Conservation (phyloP, 1,140 invertebrate species). For the Brachystomella parvula region DNA sequence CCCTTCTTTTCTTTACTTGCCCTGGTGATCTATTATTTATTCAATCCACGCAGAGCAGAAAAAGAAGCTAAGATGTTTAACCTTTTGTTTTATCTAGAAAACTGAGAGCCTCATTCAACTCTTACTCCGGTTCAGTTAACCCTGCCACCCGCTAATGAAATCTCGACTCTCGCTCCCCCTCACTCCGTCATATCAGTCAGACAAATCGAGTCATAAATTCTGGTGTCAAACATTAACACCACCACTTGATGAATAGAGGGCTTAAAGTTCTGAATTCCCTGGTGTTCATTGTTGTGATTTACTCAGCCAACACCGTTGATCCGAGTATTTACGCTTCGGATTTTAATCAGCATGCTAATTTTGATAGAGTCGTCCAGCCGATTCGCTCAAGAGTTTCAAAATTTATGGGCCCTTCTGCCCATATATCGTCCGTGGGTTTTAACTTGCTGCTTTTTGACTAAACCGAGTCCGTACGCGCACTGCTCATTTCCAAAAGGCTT, state of each 20-base stretch:
- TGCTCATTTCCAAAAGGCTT: too few species aligned
- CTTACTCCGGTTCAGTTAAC: too few species aligned
- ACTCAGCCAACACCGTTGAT: background rate
- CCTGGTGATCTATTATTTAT: slow-evolving; percentile 7
- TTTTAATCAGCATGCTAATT: slow-evolving; percentile 38
- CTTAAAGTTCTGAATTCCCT: too few species aligned
- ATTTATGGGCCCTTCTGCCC: background rate
- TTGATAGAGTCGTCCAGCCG: slow-evolving; percentile 7
- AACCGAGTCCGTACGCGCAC: too few species aligned
- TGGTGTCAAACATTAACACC: slow-evolving; percentile 15
- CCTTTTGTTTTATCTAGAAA: background rate
- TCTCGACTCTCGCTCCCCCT: slow-evolving; percentile 5
- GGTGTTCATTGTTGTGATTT: too few species aligned
- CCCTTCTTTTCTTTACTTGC: background rate
- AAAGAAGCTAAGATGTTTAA: background rate
- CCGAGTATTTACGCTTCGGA: too few species aligned
- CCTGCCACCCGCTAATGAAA: too few species aligned
- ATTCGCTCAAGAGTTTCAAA: slow-evolving; percentile 9
- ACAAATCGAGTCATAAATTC: slow-evolving; percentile 33
- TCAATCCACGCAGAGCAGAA: background rate
- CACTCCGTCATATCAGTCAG: slow-evolving; percentile 16
- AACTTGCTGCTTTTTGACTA: too few species aligned
- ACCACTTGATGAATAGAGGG: too few species aligned
- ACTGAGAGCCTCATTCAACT: too few species aligned
- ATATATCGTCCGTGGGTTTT: too few species aligned